phyloP scores from a whole-genome alignment of 2,113 vertebrate genomes.

The Oophaga pumilio region DNA sequence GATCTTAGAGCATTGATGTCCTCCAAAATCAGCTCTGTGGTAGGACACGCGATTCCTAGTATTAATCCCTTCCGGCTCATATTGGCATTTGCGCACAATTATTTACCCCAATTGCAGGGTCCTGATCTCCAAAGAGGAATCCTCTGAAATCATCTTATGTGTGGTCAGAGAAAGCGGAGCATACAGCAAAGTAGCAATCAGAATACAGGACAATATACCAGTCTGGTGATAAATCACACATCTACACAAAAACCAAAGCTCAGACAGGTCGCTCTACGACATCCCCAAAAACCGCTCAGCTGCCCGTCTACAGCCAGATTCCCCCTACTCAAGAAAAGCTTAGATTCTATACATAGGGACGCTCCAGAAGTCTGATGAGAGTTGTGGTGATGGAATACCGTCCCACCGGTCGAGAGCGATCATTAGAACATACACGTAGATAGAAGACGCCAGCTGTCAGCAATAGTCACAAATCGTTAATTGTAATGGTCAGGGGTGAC shows the following conservation, averaged over 20 bases:
- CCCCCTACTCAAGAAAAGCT: neutral
- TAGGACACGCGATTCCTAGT: neutral
- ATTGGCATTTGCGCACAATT: neutral
- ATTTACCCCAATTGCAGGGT: neutral
- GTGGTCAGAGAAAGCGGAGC: neutral
- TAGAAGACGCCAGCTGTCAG: no score
- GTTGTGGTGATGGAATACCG: neutral
- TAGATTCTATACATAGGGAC: no score
- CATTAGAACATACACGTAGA: no score
- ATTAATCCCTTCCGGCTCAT: neutral
- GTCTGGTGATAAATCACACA: neutral
- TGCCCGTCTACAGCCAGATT: neutral
- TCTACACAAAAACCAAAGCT: neutral
- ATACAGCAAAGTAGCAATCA: neutral
- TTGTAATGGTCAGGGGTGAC: no score
- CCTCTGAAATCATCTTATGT: neutral
- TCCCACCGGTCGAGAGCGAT: no score
- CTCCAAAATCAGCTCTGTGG: neutral
- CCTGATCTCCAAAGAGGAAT: neutral
- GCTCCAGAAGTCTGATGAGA: no score
- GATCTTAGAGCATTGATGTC: neutral
- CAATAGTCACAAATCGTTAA: no score
- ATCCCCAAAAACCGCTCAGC: neutral
- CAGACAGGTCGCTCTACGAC: neutral
- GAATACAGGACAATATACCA: neutral